Conservation (phyloP, 2,113 vertebrate genomes). For the Grantiella picta region DNA sequence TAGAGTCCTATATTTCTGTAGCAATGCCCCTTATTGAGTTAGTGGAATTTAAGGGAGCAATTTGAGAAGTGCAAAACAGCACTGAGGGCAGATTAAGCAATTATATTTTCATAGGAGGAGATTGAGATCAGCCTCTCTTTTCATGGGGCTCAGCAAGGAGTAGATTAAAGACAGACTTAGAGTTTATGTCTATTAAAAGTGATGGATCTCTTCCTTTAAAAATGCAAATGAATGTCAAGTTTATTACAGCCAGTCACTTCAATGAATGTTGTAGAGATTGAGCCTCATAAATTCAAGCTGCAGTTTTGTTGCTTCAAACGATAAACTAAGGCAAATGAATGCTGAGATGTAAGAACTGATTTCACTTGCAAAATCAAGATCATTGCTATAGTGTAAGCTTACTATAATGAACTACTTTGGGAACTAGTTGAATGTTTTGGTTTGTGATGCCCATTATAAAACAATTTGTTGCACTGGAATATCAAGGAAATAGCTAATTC, state of each 20-base stretch:
- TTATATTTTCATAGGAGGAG: neutral
- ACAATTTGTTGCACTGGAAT: neutral
- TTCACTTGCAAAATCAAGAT: neutral
- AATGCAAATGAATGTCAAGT: neutral
- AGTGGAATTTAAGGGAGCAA: conserved; percentile 14
- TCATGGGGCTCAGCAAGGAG: neutral
- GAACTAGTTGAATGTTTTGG: neutral
- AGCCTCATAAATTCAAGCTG: neutral
- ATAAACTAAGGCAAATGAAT: neutral
- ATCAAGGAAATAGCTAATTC: neutral
- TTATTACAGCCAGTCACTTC: neutral
- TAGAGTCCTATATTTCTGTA: conserved; percentile 6
- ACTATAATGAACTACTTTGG: neutral
- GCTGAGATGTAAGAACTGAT: neutral
- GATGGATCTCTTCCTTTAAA: conserved; percentile 12
- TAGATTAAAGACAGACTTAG: conserved; percentile 12
- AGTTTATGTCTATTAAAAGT: neutral
- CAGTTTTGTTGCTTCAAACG: neutral
- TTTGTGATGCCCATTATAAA: neutral
- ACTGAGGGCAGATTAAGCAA: neutral
- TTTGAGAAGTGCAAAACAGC: conserved; percentile 9
- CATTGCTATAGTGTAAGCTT: neutral
- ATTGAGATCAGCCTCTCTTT: neutral
- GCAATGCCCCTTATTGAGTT: neutral
- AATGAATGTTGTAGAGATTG: neutral